These are phyloP conservation scores for Anguilla pacifica DNA, from an alignment of 2,797 vertebrate species.

Conservation along the genomic window DNA sequence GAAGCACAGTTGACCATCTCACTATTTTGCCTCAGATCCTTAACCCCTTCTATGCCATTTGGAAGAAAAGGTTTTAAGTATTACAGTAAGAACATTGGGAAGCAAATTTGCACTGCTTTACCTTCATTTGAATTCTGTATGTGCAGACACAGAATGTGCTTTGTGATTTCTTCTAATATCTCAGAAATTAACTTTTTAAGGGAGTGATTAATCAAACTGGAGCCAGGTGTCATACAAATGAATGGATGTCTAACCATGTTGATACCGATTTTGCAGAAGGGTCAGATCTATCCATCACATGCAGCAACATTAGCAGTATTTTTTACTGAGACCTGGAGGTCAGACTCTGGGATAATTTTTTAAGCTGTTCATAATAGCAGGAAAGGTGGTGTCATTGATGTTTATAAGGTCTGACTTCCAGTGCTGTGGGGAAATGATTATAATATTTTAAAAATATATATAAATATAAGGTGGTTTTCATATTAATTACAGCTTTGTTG, in stretches of 20 bases:
- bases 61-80: not conserved
- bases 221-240: conserved; percentile 11
- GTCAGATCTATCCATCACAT: conserved; percentile 6
- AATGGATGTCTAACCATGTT: conserved; percentile 6
- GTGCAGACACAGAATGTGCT: not conserved
- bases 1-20: not conserved
- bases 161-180: not conserved
- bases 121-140: not conserved
- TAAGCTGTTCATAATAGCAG: not conserved
- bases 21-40: not conserved
- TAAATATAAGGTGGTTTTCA: not conserved
- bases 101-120: not conserved
- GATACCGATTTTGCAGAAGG: not conserved
- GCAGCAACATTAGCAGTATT: not conserved
- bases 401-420: not conserved
- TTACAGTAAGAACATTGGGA: not conserved
- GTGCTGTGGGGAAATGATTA: not conserved
- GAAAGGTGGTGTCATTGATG: not conserved
- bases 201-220: conserved; percentile 26
- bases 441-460: not conserved
- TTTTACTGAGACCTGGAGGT: not conserved
- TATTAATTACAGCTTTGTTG: not conserved
- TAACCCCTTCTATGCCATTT: not conserved
- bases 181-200: not conserved
- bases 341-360: not conserved